Conservation (phyloP, 2,113 vertebrate genomes). For the Barnardius zonarius region DNA sequence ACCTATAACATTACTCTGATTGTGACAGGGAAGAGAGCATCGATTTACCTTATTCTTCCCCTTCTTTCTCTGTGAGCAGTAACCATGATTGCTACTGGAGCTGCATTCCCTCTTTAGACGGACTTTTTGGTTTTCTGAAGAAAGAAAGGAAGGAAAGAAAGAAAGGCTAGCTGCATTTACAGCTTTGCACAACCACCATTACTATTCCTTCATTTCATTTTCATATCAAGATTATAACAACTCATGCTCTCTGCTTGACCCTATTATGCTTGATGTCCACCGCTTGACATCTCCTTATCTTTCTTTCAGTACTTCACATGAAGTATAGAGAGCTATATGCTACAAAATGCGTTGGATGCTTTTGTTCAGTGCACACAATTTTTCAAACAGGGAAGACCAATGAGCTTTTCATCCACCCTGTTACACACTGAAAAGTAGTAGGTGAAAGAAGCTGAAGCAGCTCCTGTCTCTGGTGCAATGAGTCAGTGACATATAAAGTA, state of each 20-base stretch:
- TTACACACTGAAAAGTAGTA: not conserved
- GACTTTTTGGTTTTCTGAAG: not conserved
- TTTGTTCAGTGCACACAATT: not conserved
- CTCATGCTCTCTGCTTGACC: not conserved
- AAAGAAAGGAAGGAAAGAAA: not conserved
- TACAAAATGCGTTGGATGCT: not conserved
- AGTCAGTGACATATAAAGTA: not conserved
- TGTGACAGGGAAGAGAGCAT: not conserved
- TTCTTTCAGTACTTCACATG: not conserved
- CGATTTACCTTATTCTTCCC: not conserved
- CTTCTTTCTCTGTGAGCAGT: not conserved
- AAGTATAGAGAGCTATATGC: not conserved
- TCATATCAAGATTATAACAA: not conserved
- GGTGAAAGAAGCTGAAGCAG: not conserved
- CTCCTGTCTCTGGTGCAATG: not conserved
- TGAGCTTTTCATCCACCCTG: not conserved
- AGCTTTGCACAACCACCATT: not conserved
- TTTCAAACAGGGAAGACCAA: not conserved
- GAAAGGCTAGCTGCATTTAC: not conserved
- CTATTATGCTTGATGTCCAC: not conserved
- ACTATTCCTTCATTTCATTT: not conserved
- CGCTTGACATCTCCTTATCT: not conserved
- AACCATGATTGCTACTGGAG: not conserved
- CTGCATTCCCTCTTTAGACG: not conserved
- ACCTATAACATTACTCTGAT: fast-evolving